phyloP scores from a whole-genome alignment of 2,888 invertebrate genomes.

The Timema cristinae region DNA sequence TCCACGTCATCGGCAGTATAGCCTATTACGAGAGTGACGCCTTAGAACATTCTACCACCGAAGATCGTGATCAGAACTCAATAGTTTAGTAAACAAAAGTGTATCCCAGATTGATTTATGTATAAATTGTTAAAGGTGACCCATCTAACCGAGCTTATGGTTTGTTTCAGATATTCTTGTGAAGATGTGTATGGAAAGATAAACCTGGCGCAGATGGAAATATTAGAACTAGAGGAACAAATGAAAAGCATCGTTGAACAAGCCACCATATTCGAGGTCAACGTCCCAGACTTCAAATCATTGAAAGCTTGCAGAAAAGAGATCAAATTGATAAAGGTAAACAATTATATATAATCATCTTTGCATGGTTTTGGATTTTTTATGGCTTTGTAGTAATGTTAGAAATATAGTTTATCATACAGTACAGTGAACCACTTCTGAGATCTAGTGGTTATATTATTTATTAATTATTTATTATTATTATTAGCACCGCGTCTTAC shows the following conservation, averaged over 20 bases:
- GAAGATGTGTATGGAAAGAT: conserved; percentile 63
- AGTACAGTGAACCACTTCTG: too few relatives aligned
- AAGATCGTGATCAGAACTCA: too few relatives aligned
- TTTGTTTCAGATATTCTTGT: conserved; percentile 60
- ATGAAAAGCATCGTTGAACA: conserved; percentile 65
- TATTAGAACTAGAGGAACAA: conserved; percentile 63
- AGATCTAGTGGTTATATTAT: too few relatives aligned
- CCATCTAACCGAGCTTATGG: conserved; percentile 39
- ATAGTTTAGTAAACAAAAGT: too few relatives aligned
- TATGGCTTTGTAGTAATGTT: too few relatives aligned
- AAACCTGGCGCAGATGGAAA: conserved; percentile 63
- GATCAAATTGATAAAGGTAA: conserved; percentile 66
- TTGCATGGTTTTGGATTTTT: too few relatives aligned
- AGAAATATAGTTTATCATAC: too few relatives aligned
- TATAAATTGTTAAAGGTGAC: conserved; percentile 16
- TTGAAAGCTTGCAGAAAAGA: conserved; percentile 72
- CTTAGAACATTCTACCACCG: too few relatives aligned
- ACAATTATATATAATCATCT: neutral
- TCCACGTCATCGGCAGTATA: too few relatives aligned
- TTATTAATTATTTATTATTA: too few relatives aligned
- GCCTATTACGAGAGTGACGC: too few relatives aligned
- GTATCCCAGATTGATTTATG: neutral
- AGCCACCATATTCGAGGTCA: conserved; percentile 79
- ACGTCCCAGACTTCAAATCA: conserved; percentile 75
- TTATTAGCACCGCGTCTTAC: too few relatives aligned